Conservation (phyloP, 2,888 invertebrate species). For the Spilosoma lubricipeda region DNA sequence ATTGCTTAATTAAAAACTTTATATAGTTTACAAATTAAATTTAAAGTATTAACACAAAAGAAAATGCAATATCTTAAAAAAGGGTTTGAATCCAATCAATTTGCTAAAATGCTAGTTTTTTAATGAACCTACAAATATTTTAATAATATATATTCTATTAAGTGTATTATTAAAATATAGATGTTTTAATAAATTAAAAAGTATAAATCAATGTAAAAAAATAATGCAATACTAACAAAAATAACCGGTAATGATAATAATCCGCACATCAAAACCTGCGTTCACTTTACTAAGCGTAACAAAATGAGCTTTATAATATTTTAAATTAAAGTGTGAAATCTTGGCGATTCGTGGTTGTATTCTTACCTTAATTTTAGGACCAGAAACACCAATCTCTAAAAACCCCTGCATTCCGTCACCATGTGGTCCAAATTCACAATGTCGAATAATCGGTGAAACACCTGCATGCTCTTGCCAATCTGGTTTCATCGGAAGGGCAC, state of each 20-base stretch:
- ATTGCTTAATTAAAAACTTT: neutral
- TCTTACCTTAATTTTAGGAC: slow-evolving; percentile 75
- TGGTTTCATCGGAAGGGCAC: slow-evolving; percentile 93
- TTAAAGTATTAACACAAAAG: neutral
- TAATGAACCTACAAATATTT: neutral
- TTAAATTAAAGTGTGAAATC: neutral
- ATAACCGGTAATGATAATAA: neutral
- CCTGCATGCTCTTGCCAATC: slow-evolving; percentile 93
- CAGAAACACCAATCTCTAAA: slow-evolving; percentile 84
- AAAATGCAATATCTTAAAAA: neutral
- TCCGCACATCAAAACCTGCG: neutral
- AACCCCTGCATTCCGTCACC: slow-evolving; percentile 94
- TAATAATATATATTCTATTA: too few species aligned
- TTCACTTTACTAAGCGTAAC: neutral
- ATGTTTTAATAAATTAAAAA: neutral
- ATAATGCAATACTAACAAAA: neutral
- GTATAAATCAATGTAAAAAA: neutral
- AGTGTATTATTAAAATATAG: too few species aligned
- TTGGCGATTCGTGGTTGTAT: neutral
- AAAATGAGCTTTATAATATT: neutral
- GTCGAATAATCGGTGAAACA: slow-evolving; percentile 90
- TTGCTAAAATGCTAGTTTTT: neutral
- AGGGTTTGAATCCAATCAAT: neutral
- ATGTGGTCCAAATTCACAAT: slow-evolving; percentile 94
- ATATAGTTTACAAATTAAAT: neutral